Conservation (phyloP, 2,797 vertebrate genomes). For the Fistularia tabacaria region DNA sequence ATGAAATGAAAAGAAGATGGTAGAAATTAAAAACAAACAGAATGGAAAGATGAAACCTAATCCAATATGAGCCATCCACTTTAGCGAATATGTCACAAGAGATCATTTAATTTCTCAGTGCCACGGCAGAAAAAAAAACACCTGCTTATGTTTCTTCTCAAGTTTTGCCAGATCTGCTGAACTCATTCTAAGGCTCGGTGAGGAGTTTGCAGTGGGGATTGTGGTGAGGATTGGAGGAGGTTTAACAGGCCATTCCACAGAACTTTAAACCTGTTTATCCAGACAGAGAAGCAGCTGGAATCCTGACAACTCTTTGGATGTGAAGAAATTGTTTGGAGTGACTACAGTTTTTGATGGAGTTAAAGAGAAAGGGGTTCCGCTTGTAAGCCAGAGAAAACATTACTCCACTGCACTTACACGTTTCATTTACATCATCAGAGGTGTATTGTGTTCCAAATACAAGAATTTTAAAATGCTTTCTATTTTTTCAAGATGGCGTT, state of each 20-base stretch:
- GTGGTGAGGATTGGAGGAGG: slow-evolving; percentile 31
- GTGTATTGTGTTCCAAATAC: no score
- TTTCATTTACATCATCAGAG: slow-evolving; percentile 21
- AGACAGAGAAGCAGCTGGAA: slow-evolving; percentile 31
- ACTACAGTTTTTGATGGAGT: slow-evolving; percentile 27
- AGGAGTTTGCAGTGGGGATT: slow-evolving; percentile 25
- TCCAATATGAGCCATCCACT: no score
- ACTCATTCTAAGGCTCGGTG: slow-evolving; percentile 15
- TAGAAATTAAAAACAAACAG: no score
- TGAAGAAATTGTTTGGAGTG: slow-evolving; percentile 28
- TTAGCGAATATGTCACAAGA: no score
- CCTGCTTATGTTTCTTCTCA: no score
- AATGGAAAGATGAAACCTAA: no score
- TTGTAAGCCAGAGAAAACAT: slow-evolving; percentile 27
- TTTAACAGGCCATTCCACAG: slow-evolving; percentile 32
- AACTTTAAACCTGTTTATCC: slow-evolving; percentile 33
- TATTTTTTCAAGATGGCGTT: no score
- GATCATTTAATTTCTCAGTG: no score
- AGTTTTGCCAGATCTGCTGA: slow-evolving; percentile 14
- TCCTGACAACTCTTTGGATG: slow-evolving; percentile 23
- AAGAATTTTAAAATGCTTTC: no score
- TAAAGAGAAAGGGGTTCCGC: slow-evolving; percentile 12
- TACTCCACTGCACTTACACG: slow-evolving; percentile 3
- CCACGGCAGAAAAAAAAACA: no score
- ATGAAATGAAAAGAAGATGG: no score